Conservation (phyloP, 1,140 invertebrate genomes). For the Magallana angulata region DNA sequence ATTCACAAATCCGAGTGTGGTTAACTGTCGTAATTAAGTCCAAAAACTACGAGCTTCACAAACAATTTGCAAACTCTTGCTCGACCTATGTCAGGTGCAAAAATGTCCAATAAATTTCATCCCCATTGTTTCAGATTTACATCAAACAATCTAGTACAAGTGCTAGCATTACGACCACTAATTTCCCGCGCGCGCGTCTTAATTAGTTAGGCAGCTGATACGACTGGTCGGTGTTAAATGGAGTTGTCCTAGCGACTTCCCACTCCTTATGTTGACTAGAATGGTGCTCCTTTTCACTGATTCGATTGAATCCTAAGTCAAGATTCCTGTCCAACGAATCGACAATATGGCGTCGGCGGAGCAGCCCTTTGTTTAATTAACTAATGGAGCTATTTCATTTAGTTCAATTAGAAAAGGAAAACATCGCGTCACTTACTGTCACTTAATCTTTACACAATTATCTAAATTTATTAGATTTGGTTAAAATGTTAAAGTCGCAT, state of each 20-base stretch:
- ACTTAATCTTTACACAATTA: not conserved
- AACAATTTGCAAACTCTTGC: not conserved
- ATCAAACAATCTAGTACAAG: no score
- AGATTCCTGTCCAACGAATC: not conserved
- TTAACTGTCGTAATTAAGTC: not conserved
- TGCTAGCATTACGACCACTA: no score
- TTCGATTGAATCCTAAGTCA: not conserved
- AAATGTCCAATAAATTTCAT: no score
- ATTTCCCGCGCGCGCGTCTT: no score
- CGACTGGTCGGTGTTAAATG: no score
- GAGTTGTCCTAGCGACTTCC: not conserved
- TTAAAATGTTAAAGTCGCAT: no score
- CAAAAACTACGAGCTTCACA: not conserved
- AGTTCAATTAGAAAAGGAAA: conserved; percentile 34
- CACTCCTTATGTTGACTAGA: not conserved
- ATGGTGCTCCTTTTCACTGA: not conserved
- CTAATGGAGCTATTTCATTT: conserved; percentile 32
- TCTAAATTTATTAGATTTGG: not conserved
- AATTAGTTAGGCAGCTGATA: no score
- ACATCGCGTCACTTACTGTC: not conserved
- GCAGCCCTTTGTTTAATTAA: conserved; percentile 17
- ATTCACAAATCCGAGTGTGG: not conserved
- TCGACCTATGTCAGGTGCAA: not conserved
- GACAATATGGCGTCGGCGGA: conserved; percentile 11
- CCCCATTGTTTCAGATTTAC: no score